Conservation (phyloP, 1,140 invertebrate genomes). For the Cylas formicarius region DNA sequence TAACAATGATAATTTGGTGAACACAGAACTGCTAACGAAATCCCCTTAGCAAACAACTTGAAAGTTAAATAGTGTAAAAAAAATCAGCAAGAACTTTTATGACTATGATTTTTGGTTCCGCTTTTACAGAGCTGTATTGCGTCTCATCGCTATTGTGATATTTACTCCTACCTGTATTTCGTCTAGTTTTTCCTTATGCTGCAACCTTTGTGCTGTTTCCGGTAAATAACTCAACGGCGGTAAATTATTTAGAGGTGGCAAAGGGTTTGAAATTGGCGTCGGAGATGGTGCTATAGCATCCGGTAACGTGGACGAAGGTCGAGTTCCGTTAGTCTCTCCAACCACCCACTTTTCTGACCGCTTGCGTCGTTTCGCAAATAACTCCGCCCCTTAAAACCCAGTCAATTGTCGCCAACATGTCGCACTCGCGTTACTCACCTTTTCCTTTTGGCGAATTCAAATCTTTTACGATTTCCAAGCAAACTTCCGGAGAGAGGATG, state of each 20-base stretch:
- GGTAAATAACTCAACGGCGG: conserved; percentile 43
- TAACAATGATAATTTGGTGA: no score
- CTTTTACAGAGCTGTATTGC: not conserved
- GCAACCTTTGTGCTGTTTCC: conserved; percentile 41
- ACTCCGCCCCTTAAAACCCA: conserved; percentile 60
- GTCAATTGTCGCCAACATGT: conserved; percentile 3
- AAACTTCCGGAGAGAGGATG: conserved; percentile 60
- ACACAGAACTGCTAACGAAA: no score
- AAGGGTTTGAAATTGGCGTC: conserved; percentile 39
- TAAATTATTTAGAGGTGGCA: conserved; percentile 35
- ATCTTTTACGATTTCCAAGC: conserved; percentile 67
- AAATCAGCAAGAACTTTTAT: not conserved
- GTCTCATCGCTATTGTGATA: no score
- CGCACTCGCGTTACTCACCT: conserved; percentile 45
- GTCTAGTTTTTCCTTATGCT: conserved; percentile 48
- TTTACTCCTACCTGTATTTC: conserved; percentile 46
- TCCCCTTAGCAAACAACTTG: no score
- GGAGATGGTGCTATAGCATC: conserved; percentile 37
- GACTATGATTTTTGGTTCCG: no score
- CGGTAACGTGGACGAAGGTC: conserved; percentile 25
- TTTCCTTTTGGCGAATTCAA: conserved; percentile 70
- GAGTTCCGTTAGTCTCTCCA: conserved; percentile 55
- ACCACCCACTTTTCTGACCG: conserved; percentile 82
- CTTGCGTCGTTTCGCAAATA: conserved; percentile 81
- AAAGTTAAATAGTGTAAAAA: conserved; percentile 5